Evolutionary conservation across 2,797 vertebrate species (phyloP).

Genomic region (Anguilla pacifica): DNA sequence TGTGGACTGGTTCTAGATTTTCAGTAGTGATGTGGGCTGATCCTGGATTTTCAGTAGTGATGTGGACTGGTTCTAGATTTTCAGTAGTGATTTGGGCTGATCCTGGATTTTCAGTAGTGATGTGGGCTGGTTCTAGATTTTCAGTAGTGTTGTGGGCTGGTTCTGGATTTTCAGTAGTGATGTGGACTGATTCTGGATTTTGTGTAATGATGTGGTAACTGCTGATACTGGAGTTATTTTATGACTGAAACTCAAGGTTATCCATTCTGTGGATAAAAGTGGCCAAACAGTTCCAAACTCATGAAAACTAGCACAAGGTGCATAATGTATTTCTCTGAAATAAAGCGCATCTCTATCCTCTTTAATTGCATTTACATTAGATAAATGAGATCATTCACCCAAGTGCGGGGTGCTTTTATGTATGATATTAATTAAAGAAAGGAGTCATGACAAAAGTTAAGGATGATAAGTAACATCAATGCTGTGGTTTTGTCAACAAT

Average conservation of each 20-base stretch:
- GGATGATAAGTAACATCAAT: constrained; percentile 75
- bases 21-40: too few species aligned
- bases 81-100: too few species aligned
- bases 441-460: constrained; percentile 75
- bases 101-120: too few species aligned
- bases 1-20: too few species aligned
- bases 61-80: too few species aligned
- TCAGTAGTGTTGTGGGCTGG: too few species aligned
- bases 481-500: constrained; percentile 64
- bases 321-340: constrained; percentile 70
- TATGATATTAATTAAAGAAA: constrained; percentile 76
- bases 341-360: constrained; percentile 67
- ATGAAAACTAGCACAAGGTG: constrained; percentile 48
- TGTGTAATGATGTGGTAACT: constrained; percentile 16
- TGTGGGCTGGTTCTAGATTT: too few species aligned
- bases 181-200: constrained; percentile 50
- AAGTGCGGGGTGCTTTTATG: constrained; percentile 74
- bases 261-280: constrained; percentile 68
- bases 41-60: too few species aligned
- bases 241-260: constrained; percentile 41
- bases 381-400: constrained; percentile 76
- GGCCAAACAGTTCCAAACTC: constrained; percentile 58
- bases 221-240: constrained; percentile 52
- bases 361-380: constrained; percentile 77
- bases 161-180: too few species aligned